Percentiles rank a stretch among this genome's conserved stretches.
Evolutionary conservation across 2,797 vertebrate genomes (phyloP).

Genomic region (Spinibarbus caldwelli): DNA sequence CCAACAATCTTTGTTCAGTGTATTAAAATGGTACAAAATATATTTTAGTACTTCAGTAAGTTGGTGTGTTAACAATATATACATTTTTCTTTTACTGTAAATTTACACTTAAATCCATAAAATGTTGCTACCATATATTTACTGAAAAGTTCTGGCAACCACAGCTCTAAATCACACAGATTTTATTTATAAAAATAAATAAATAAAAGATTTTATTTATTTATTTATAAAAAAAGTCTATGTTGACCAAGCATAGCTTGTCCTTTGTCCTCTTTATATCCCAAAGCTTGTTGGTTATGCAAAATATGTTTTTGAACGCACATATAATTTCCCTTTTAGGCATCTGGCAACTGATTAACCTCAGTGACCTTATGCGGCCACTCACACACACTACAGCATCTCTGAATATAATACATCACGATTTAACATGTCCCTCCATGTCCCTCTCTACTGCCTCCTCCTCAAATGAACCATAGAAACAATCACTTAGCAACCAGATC

Average conservation of each 20-base stretch:
- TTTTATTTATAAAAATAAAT: too few relatives aligned
- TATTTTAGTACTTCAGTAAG: not conserved
- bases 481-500: slow-evolving; percentile 57
- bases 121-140: not conserved
- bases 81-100: not conserved
- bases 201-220: too few relatives aligned
- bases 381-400: slow-evolving; percentile 20
- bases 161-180: not conserved
- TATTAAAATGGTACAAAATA: not conserved
- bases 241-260: not conserved
- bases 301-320: slow-evolving; percentile 47
- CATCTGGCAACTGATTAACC: slow-evolving; percentile 31
- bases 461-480: slow-evolving; percentile 45
- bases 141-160: not conserved
- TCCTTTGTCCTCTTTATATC: not conserved
- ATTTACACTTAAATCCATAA: not conserved
- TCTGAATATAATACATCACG: slow-evolving; percentile 40
- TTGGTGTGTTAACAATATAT: not conserved
- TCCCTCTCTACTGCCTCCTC: not conserved
- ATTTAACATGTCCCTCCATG: not conserved
- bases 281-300: slow-evolving; percentile 35
- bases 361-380: not conserved
- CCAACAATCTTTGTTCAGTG: too few relatives aligned
- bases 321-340: slow-evolving; percentile 3
- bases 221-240: not conserved